Evolutionary conservation across 1,140 invertebrate species (phyloP).

Genomic region (Sinonovacula constricta): DNA sequence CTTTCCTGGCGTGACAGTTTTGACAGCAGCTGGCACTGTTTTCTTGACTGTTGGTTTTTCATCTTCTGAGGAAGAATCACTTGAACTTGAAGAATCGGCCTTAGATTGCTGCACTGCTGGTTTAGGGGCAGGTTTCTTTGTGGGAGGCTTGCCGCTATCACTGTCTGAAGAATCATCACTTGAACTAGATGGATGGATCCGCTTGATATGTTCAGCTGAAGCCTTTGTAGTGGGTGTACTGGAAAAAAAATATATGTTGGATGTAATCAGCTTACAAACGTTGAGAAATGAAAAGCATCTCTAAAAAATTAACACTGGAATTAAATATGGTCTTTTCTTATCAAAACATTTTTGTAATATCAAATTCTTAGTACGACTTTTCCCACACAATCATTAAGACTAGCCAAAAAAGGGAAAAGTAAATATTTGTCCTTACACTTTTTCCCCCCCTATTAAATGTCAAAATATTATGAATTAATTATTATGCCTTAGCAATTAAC

Average conservation of each 20-base stretch:
- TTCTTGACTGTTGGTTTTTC: conserved; percentile 3
- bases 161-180: conserved; percentile 1
- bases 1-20: conserved; percentile 10
- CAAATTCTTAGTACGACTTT: background rate
- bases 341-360: background rate
- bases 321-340: conserved; percentile 6
- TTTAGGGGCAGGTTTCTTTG: conserved; percentile 2
- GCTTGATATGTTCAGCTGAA: background rate
- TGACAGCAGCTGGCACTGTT: background rate
- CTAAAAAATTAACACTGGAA: background rate
- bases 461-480: too few species aligned
- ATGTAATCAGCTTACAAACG: background rate
- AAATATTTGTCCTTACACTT: too few species aligned
- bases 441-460: too few species aligned
- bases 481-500: too few species aligned
- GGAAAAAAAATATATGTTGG: background rate
- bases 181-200: conserved; percentile 36
- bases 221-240: background rate
- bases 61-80: conserved; percentile 33
- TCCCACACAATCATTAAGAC: too few species aligned
- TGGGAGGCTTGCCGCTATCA: background rate
- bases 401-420: too few species aligned
- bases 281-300: background rate
- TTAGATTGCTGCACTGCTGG: conserved; percentile 7
- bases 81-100: conserved; percentile 21